Conservation (phyloP, 2,888 invertebrate species). For the Neria commutata region DNA sequence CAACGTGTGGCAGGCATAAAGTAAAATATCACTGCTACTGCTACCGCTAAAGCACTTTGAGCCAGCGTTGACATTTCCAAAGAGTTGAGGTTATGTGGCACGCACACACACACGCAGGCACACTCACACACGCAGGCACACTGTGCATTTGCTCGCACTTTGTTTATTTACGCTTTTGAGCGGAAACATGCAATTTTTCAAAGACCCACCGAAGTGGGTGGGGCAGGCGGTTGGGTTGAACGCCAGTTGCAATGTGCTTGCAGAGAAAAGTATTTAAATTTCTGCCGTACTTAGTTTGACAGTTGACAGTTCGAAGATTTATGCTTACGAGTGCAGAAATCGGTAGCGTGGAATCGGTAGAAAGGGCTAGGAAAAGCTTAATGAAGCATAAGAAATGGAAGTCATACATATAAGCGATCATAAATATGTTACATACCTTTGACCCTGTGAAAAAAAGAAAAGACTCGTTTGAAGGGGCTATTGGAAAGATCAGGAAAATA, state of each 20-base stretch:
- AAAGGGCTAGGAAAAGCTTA: too few species aligned
- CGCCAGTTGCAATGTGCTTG: conserved; percentile 14
- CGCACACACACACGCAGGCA: neutral
- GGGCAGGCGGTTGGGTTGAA: neutral
- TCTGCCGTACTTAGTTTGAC: conserved; percentile 26
- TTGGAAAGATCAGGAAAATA: too few species aligned
- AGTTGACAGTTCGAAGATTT: conserved; percentile 24
- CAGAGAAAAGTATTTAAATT: conserved; percentile 28
- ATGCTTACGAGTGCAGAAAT: too few species aligned
- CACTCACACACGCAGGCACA: neutral
- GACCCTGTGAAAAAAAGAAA: too few species aligned
- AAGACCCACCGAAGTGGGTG: neutral
- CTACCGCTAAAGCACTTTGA: neutral
- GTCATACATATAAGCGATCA: too few species aligned
- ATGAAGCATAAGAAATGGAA: too few species aligned
- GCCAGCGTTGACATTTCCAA: conserved; percentile 2
- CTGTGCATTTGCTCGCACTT: too few species aligned
- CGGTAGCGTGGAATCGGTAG: too few species aligned
- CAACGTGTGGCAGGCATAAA: too few species aligned
- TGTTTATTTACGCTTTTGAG: neutral
- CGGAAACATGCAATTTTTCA: conserved; percentile 2
- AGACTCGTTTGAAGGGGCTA: too few species aligned
- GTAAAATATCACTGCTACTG: too few species aligned
- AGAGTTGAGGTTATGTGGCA: conserved; percentile 2
- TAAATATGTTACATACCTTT: too few species aligned